Base-by-base conservation (phyloP, 2,888 invertebrate species). In the Dynastes tityus region DNA sequence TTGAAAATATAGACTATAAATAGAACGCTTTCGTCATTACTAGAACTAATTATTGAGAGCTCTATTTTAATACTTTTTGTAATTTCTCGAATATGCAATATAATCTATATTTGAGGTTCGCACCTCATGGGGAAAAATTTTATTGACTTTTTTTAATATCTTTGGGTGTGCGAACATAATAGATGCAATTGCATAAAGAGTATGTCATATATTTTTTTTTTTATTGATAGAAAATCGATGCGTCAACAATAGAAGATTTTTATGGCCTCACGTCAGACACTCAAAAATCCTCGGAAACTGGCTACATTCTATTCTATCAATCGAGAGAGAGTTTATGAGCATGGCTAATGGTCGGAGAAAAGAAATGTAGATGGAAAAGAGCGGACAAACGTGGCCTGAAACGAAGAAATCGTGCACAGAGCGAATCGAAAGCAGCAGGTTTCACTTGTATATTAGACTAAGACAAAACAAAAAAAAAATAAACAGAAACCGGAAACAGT, bases 231-330 rank as follows among this genome's bases (percentile, higher is more conserved):
- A 99, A 99, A 95, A 99, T 99, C 87, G 99, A 99, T 89, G 97
- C 98, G 76, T 97, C 98, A 79, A 95, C 97, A 84, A 98, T 99
- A 90, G 99, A 99, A 92, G 99, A 99, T 90, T 99, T 99, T 90
- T 99, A 98, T 90, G 99, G 99, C 87, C 93, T 99, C 87, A 98
- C 99, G 78, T 97, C 98, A 81, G 99, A 99, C 89, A 96, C 98
- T 88, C 98, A 98, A 89, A 99, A 99, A 90, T 98, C 98, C 83
- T 99, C 99, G 55, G 99, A 99, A 91, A 99, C 99, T 76, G 99
- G 99, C 85, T 99, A 99, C 90, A 99, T 99, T 88, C 91, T 99
- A 86, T 99, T 99, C 91, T 99, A 99, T 91, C 98, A 98, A 90
- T 97, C 97, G 79, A 93, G 89, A 80, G 89, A 89, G 84, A 85